A percentile compares a stretch with the other conserved stretches of the same genome.
phyloP scores from a whole-genome alignment of 2,888 invertebrate genomes.

The Lepidonotus clava region DNA sequence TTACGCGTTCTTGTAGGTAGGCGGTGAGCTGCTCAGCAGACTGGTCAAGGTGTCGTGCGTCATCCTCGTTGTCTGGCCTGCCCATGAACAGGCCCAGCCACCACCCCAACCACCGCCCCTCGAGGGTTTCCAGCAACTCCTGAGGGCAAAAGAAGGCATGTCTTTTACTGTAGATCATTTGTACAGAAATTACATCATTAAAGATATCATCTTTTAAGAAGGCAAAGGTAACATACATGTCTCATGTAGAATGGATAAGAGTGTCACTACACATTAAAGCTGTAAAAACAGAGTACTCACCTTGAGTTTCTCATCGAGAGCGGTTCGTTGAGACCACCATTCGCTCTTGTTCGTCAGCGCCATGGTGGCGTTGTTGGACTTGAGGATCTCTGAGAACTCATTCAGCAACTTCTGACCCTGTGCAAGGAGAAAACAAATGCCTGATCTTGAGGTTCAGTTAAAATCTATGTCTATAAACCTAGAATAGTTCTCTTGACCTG shows the following conservation, averaged over 20 bases:
- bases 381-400: slow-evolving; percentile 68
- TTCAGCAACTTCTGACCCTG: slow-evolving; percentile 69
- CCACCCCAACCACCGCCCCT: slow-evolving; percentile 69
- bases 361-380: slow-evolving; percentile 66
- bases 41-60: background rate
- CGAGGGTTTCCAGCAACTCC: slow-evolving; percentile 68
- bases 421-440: slow-evolving; percentile 20
- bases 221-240: background rate
- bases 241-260: background rate
- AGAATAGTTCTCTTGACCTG: too few species aligned
- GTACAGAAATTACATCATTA: background rate
- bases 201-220: background rate
- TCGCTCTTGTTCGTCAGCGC: slow-evolving; percentile 68
- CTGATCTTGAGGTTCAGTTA: background rate
- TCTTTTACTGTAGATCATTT: too few species aligned
- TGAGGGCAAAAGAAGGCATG: slow-evolving; percentile 56
- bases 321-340: slow-evolving; percentile 71
- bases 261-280: background rate
- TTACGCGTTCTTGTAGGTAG: background rate
- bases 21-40: background rate
- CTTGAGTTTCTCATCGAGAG: slow-evolving; percentile 69
- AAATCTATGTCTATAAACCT: too few species aligned
- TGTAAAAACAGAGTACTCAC: slow-evolving; percentile 61
- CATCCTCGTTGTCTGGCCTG: background rate
- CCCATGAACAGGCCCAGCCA: slow-evolving; percentile 68